Evolutionary conservation across 2,797 vertebrate genomes (phyloP).

Genomic region (Hipposideros larvatus): DNA sequence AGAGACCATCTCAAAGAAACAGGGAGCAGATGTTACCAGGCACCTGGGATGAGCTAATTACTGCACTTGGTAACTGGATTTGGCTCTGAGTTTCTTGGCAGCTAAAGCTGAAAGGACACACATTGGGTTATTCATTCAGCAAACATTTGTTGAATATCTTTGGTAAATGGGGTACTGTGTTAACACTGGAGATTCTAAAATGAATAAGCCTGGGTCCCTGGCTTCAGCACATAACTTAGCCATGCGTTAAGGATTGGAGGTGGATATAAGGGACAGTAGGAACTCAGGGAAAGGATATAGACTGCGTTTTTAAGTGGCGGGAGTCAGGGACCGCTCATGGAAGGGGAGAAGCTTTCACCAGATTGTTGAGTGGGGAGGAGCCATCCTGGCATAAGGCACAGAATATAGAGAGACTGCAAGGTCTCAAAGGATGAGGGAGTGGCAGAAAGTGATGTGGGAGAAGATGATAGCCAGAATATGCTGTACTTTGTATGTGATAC

Average conservation of each 20-base stretch:
- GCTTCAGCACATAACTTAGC: slow-evolving; percentile 28
- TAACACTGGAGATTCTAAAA: slow-evolving; percentile 57
- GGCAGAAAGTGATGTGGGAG: background rate
- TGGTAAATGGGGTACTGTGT: slow-evolving; percentile 77
- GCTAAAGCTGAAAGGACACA: slow-evolving; percentile 75
- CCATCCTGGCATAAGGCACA: background rate
- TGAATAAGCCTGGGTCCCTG: slow-evolving; percentile 52
- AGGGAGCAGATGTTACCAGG: slow-evolving; percentile 81
- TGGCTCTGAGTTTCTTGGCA: slow-evolving; percentile 82
- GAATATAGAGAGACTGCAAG: background rate
- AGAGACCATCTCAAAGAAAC: slow-evolving; percentile 77
- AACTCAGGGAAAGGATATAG: background rate
- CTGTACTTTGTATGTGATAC: background rate
- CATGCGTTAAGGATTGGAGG: slow-evolving; percentile 41
- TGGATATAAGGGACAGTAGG: background rate
- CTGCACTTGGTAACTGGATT: slow-evolving; percentile 80
- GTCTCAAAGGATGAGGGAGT: background rate
- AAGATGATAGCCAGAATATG: background rate
- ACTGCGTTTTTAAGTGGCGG: background rate
- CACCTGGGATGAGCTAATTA: slow-evolving; percentile 84
- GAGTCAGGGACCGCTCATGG: background rate
- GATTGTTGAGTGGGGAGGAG: background rate
- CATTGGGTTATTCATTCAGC: slow-evolving; percentile 84
- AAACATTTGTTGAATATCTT: slow-evolving; percentile 80
- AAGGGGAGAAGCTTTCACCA: background rate